Percentiles rank a stretch among this genome's conserved stretches.
Conservation (phyloP, 2,797 vertebrate genomes). For the Channallabes apus region DNA sequence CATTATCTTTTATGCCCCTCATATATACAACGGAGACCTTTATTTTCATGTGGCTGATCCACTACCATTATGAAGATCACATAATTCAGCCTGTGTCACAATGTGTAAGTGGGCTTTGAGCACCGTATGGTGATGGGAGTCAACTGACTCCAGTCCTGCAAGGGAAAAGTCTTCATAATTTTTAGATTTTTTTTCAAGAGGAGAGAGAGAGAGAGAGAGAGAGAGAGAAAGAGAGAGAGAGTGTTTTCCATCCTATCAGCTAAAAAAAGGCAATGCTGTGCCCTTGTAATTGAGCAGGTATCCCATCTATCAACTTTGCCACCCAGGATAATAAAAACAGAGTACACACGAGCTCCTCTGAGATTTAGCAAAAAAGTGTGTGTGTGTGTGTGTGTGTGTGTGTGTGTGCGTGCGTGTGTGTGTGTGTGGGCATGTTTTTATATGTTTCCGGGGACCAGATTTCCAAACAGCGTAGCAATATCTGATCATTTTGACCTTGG, state of each 20-base stretch:
- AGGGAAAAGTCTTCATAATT: constrained; percentile 63
- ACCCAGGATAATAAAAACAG: constrained; percentile 84
- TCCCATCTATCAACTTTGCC: constrained; percentile 84
- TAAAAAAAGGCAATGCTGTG: constrained; percentile 80
- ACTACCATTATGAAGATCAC: constrained; percentile 44
- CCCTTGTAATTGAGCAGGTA: constrained; percentile 84
- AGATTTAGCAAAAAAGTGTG: constrained; percentile 69
- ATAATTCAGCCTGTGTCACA: constrained; percentile 48
- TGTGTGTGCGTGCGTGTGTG: neutral
- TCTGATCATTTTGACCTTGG: constrained; percentile 6
- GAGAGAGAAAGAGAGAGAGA: constrained; percentile 55
- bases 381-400: constrained; percentile 42
- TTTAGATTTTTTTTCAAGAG: constrained; percentile 64
- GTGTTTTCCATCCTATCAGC: constrained; percentile 81
- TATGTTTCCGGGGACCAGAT: constrained; percentile 1
- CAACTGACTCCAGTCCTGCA: constrained; percentile 50
- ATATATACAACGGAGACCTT: constrained; percentile 30
- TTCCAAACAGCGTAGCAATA: neutral
- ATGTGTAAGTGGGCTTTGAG: constrained; percentile 36
- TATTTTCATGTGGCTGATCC: constrained; percentile 34
- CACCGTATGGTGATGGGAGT: constrained; percentile 60
- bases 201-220: constrained; percentile 53
- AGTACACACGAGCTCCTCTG: constrained; percentile 76
- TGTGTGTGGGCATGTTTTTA: neutral
- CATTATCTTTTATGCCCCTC: constrained; percentile 47